phyloP scores from a whole-genome alignment of 2,113 vertebrate species.

The Lethenteron camtschaticum region DNA sequence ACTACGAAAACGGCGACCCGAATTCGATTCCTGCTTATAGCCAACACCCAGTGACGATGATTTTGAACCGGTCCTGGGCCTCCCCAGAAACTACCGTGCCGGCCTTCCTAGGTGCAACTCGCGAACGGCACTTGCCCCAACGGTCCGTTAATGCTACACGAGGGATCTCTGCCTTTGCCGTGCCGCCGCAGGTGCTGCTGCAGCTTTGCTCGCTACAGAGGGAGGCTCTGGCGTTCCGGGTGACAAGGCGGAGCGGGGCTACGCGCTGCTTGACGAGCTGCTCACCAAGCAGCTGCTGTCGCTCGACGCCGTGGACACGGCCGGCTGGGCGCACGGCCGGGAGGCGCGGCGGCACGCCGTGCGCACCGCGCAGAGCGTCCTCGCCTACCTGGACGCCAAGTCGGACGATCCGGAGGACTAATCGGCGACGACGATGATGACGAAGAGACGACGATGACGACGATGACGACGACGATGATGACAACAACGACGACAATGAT shows the following conservation, averaged over 20 bases:
- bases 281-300: slow-evolving; percentile 78
- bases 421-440: slow-evolving; percentile 5
- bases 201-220: slow-evolving; percentile 60
- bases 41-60: not conserved
- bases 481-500: too few species aligned
- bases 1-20: not conserved
- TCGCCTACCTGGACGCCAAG: slow-evolving; percentile 85
- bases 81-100: not conserved
- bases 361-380: slow-evolving; percentile 80
- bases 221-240: slow-evolving; percentile 63
- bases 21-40: not conserved
- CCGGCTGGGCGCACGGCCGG: slow-evolving; percentile 57
- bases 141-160: too few species aligned
- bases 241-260: slow-evolving; percentile 69
- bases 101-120: not conserved
- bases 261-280: slow-evolving; percentile 71
- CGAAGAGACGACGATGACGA: too few species aligned
- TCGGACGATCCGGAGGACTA: slow-evolving; percentile 92
- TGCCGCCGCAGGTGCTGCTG: slow-evolving; percentile 27
- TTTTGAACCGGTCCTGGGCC: not conserved
- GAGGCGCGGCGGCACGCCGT: slow-evolving; percentile 72
- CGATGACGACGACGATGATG: too few species aligned
- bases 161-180: not conserved
- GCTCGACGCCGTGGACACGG: slow-evolving; percentile 74
- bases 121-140: not conserved